These are phyloP conservation scores for Cebidichthys violaceus DNA, from an alignment of 2,113 vertebrate species.

Conservation along the genomic window DNA sequence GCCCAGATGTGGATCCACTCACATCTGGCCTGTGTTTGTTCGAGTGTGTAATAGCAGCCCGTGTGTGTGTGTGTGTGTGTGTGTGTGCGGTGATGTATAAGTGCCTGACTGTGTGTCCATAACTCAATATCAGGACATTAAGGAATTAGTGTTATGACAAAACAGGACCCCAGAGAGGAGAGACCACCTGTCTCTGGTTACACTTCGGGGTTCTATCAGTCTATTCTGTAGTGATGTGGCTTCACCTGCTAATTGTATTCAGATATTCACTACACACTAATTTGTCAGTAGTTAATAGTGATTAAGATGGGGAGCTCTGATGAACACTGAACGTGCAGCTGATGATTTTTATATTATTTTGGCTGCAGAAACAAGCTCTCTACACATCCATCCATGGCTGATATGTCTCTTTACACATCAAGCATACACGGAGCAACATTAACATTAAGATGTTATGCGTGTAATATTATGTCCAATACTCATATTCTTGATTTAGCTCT, in stretches of 20 bases:
- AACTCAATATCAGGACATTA: not conserved
- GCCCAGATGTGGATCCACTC: not conserved
- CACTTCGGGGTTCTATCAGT: not conserved
- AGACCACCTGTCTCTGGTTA: not conserved
- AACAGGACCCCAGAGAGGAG: not conserved
- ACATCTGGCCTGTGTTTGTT: slow-evolving; percentile 2
- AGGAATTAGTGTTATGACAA: not conserved
- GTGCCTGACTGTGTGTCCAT: not conserved
- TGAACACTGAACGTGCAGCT: not conserved
- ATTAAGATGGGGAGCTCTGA: not conserved
- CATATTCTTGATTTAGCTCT: not conserved
- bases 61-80: slow-evolving; percentile 10
- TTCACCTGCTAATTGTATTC: not conserved
- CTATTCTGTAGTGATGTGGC: not conserved
- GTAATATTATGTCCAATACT: too few species aligned
- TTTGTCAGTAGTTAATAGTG: not conserved
- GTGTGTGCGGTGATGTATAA: not conserved
- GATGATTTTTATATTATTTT: not conserved
- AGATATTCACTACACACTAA: not conserved
- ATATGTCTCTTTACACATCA: not conserved
- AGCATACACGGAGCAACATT: not conserved
- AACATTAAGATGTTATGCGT: not conserved
- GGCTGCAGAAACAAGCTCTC: not conserved
- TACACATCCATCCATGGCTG: not conserved
- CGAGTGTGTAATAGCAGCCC: not conserved